Conservation (phyloP, 2,888 invertebrate genomes). For the Himalopsyche japonica region DNA sequence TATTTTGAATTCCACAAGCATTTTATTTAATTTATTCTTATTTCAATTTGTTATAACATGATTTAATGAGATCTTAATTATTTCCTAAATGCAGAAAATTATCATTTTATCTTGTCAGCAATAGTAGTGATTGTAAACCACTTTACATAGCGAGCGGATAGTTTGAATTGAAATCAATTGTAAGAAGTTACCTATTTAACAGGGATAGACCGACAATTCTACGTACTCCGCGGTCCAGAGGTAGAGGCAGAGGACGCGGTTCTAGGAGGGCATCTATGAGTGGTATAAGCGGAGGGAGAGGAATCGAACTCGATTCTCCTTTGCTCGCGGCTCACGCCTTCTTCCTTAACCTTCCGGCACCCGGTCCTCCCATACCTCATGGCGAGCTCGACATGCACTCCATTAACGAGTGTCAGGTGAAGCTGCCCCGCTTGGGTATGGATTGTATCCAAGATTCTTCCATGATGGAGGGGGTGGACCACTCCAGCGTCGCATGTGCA, state of each 20-base stretch:
- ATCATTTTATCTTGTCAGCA: no score
- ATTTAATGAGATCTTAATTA: no score
- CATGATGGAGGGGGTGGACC: constrained; percentile 20
- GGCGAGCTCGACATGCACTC: constrained; percentile 47
- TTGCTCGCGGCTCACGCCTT: constrained; percentile 43
- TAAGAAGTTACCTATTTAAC: constrained; percentile 39
- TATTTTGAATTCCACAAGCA: no score
- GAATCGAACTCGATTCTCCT: constrained; percentile 6
- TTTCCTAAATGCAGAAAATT: no score
- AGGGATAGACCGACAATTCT: constrained; percentile 54
- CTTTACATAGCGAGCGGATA: no score
- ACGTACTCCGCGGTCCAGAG: constrained; percentile 43
- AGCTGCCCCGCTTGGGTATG: not conserved
- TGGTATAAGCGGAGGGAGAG: not conserved
- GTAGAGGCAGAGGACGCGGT: constrained; percentile 43
- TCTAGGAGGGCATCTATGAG: not conserved
- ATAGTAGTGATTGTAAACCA: no score
- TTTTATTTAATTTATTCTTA: no score
- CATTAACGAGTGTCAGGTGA: constrained; percentile 45
- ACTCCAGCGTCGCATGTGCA: constrained; percentile 45
- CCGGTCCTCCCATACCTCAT: constrained; percentile 47
- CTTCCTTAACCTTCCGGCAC: constrained; percentile 47
- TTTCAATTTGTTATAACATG: no score
- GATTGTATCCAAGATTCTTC: constrained; percentile 13
- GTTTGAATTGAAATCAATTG: no score